Evolutionary conservation across 2,797 vertebrate species (phyloP).

Genomic region (Podarcis siculus): DNA sequence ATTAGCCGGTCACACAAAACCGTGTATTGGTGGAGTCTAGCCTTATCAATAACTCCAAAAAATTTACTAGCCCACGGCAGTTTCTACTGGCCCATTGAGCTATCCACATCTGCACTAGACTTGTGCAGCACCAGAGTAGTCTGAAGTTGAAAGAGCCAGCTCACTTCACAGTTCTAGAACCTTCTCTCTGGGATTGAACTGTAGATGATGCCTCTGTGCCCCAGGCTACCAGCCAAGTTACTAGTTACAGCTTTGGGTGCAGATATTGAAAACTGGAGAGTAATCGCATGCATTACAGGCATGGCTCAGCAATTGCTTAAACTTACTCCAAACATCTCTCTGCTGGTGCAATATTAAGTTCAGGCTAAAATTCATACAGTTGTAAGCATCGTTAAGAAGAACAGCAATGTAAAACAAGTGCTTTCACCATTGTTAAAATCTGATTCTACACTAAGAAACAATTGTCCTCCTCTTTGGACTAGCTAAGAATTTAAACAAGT

Average conservation of each 20-base stretch:
- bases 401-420: conserved; percentile 14
- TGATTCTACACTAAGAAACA: conserved; percentile 47
- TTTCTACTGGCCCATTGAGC: too few relatives aligned
- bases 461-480: conserved; percentile 55
- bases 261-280: not conserved
- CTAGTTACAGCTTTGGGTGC: not conserved
- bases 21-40: not conserved
- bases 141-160: not conserved
- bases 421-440: conserved; percentile 45
- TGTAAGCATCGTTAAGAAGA: not conserved
- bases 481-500: conserved; percentile 53
- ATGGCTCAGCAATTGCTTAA: not conserved
- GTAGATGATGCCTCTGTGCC: not conserved
- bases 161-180: not conserved
- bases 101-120: not conserved
- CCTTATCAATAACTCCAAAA: not conserved
- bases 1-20: not conserved
- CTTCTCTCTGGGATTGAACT: not conserved
- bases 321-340: not conserved
- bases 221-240: not conserved
- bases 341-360: not conserved
- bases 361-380: not conserved
- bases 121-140: not conserved
- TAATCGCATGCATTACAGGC: not conserved
- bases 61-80: not conserved